A percentile compares a stretch with the other conserved stretches of the same genome.
Evolutionary conservation across 1,140 invertebrate species (phyloP).

Genomic region (Andrena cerasifolii): DNA sequence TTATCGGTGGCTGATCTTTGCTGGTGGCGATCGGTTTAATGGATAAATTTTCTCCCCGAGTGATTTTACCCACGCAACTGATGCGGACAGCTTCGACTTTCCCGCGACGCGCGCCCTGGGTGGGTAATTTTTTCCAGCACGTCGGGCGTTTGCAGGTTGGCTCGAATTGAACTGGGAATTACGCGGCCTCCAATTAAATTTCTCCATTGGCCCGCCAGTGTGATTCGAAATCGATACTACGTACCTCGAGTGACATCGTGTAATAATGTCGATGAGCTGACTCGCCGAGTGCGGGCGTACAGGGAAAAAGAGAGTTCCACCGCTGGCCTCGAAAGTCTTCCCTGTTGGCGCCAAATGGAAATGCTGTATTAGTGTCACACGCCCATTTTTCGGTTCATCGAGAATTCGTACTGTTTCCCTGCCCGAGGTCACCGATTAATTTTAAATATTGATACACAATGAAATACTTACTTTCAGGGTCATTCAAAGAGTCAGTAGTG

Average conservation of each 20-base stretch:
- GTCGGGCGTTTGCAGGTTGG: conserved; percentile 53
- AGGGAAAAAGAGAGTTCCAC: conserved; percentile 7
- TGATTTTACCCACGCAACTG: conserved; percentile 53
- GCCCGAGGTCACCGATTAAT: no score
- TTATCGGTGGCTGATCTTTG: conserved; percentile 45
- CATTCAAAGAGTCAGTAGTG: no score
- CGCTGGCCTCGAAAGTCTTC: conserved; percentile 10
- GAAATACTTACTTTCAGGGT: no score
- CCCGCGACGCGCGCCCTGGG: conserved; percentile 35
- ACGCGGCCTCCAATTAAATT: conserved; percentile 71
- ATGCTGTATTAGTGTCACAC: conserved; percentile 1
- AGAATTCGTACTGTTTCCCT: no score
- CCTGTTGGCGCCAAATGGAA: conserved; percentile 22
- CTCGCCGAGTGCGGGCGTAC: conserved; percentile 48
- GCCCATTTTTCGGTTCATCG: no score
- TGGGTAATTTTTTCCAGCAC: conserved; percentile 63
- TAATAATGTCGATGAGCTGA: conserved; percentile 67
- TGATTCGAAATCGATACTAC: conserved; percentile 71
- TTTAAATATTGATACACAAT: no score
- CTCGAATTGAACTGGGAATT: conserved; percentile 69
- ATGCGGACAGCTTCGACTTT: conserved; percentile 50
- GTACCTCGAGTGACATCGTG: conserved; percentile 63
- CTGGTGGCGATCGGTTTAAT: conserved; percentile 56
- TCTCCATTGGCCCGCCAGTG: conserved; percentile 62
- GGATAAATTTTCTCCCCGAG: conserved; percentile 62